Evolutionary conservation across 2,113 vertebrate genomes (phyloP).

Genomic region (Puntigrus tetrazona): DNA sequence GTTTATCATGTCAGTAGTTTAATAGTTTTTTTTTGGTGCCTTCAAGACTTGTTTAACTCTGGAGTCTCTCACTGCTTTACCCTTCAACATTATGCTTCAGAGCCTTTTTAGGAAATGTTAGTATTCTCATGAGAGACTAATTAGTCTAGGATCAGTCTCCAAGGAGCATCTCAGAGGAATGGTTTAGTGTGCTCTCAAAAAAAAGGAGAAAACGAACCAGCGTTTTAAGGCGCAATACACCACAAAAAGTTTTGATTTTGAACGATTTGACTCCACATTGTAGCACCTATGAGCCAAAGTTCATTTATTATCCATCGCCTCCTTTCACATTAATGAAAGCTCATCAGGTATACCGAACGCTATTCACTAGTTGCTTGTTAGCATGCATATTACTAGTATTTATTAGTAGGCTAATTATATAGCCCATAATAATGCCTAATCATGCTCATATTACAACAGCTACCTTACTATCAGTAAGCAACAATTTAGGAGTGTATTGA

Average conservation of each 20-base stretch:
- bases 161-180: conserved; percentile 11
- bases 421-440: background rate
- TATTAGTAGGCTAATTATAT: background rate
- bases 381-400: background rate
- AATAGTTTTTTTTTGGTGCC: conserved; percentile 74
- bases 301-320: background rate
- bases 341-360: background rate
- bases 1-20: background rate
- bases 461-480: background rate
- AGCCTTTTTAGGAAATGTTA: conserved; percentile 76
- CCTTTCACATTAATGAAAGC: background rate
- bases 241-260: background rate
- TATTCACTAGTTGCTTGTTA: background rate
- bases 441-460: too few species aligned
- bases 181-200: conserved; percentile 24
- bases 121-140: conserved; percentile 58
- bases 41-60: conserved; percentile 63
- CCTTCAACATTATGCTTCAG: conserved; percentile 49
- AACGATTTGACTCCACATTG: background rate
- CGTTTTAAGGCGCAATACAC: background rate
- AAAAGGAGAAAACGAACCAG: background rate
- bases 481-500: background rate
- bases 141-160: conserved; percentile 59
- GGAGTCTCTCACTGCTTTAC: conserved; percentile 48
- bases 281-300: background rate